phyloP scores from a whole-genome alignment of 2,113 vertebrate species.

The Neodontobutis hainanensis region DNA sequence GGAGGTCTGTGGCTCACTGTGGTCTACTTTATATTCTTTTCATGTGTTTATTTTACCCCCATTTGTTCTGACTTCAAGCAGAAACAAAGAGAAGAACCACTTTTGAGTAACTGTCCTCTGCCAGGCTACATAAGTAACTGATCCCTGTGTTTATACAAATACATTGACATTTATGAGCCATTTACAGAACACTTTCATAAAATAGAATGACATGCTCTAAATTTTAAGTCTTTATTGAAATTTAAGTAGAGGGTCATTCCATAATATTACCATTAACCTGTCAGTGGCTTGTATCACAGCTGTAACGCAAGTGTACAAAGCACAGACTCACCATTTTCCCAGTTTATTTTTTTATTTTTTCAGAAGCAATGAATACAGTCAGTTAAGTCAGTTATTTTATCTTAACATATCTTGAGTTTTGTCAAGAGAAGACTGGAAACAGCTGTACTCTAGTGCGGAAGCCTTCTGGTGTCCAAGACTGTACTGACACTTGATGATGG shows the following conservation, averaged over 20 bases:
- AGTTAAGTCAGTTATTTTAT: too few species aligned
- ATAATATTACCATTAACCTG: constrained; percentile 75
- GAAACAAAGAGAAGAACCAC: constrained; percentile 78
- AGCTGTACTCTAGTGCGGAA: too few species aligned
- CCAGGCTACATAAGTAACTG: constrained; percentile 90
- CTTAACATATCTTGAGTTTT: too few species aligned
- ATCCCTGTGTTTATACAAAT: constrained; percentile 90
- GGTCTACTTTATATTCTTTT: constrained; percentile 56
- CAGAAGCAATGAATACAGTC: too few species aligned
- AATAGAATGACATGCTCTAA: constrained; percentile 61
- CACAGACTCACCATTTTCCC: constrained; percentile 48
- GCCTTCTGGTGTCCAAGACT: not conserved
- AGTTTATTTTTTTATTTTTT: not conserved
- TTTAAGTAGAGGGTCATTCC: constrained; percentile 67
- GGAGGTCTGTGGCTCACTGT: constrained; percentile 15
- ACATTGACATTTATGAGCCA: constrained; percentile 81
- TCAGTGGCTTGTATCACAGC: constrained; percentile 52
- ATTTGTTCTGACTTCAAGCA: constrained; percentile 79
- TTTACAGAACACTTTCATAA: constrained; percentile 70
- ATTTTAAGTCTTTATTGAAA: constrained; percentile 77
- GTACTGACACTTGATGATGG: constrained; percentile 7
- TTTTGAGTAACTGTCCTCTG: constrained; percentile 78
- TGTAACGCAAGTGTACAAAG: constrained; percentile 54
- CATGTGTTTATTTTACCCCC: constrained; percentile 77
- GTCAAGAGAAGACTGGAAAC: too few species aligned